Evolutionary conservation across 2,888 invertebrate genomes (phyloP), one percentile per base, ranked within the genome.

Genomic region (Nemotelus pantherinus): DNA sequence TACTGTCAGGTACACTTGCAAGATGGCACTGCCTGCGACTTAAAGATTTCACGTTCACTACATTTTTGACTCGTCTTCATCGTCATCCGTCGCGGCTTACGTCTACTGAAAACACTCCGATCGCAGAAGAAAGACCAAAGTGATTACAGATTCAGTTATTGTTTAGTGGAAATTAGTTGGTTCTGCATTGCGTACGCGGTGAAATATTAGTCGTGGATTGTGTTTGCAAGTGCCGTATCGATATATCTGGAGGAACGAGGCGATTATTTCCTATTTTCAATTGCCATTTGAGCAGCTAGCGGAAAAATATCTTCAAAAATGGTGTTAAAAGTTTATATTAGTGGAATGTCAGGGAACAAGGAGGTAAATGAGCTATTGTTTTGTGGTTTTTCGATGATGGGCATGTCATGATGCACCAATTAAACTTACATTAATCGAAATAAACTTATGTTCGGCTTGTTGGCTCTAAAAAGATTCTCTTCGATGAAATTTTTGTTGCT

Each of bases 301-400:
- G 25, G 25, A 25, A 25, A 68, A 50, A 50, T 60, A 60, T 58
- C 72, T 6, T 39, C 44, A 76, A 84, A 85, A 87, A 96, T 96
- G 96, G 95, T 94, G 88, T 93, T 96, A 85, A 96, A 95, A 91
- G 92, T 96, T 82, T 96, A 94, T 89, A 90, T 96, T 86, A 95
- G 95, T 88, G 95, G 95, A 85, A 95, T 95, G 89, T 96, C 95
- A 85, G 96, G 95, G 85, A 96, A 95, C 88, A 95, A 96, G 90
- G 96, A 96, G 93, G 96, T 95, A 89, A 90, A 91, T 84, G 45
- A 10, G 41, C 3, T 7, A 25, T 48, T 48, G 45, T 70, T 39
- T 39, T 10, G 39, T 2, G n/a, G 7, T 4, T 10, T 25, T 48
- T 47, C 9, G 10, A 10, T 2, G 10, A 25, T 43, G 25, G 57